Conservation (phyloP, 2,888 invertebrate species). For the Lampropteryx suffumata region DNA sequence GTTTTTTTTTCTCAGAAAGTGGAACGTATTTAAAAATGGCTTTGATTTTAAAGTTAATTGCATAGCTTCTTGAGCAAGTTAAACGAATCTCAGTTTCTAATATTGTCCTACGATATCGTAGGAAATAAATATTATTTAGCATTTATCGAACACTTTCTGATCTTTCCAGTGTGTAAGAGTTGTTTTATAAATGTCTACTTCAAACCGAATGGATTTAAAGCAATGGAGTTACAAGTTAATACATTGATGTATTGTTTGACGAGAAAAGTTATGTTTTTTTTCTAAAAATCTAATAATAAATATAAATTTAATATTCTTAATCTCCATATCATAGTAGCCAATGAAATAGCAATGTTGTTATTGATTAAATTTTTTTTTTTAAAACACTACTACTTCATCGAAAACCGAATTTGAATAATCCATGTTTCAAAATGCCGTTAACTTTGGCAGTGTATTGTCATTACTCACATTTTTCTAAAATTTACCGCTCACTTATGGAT, state of each 20-base stretch:
- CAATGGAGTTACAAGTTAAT: too few species aligned
- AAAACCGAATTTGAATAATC: too few species aligned
- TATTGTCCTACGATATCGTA: background rate
- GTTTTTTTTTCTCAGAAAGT: too few species aligned
- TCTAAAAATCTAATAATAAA: background rate
- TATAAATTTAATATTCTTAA: background rate
- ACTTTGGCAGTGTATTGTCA: background rate
- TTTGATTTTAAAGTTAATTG: too few species aligned
- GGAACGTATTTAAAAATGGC: too few species aligned
- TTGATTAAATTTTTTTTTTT: background rate
- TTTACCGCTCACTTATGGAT: background rate
- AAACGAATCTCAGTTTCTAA: slow-evolving; percentile 1
- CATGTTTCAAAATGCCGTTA: background rate
- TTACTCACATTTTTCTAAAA: background rate
- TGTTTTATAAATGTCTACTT: background rate
- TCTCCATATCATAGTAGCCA: slow-evolving; percentile 14
- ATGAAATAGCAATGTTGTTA: slow-evolving; percentile 10
- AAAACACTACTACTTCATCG: too few species aligned
- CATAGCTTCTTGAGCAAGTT: background rate
- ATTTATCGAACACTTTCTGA: slow-evolving; percentile 5
- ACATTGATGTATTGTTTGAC: background rate
- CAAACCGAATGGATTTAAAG: background rate
- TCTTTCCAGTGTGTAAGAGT: slow-evolving; percentile 5
- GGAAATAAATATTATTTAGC: background rate
- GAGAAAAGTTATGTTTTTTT: background rate